phyloP scores from a whole-genome alignment of 2,888 invertebrate genomes.

The Mechanitis mazaeus region DNA sequence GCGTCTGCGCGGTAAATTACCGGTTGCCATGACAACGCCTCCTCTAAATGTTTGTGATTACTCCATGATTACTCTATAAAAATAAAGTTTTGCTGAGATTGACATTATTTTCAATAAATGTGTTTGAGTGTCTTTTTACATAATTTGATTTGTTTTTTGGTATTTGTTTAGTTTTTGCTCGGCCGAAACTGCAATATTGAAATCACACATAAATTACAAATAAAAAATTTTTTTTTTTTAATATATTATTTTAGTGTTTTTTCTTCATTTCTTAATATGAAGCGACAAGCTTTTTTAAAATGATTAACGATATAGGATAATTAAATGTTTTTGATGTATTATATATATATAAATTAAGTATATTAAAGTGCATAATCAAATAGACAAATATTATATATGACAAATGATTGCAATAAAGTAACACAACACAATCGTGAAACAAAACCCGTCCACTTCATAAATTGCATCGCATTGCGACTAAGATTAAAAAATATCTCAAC shows the following conservation, averaged over 20 bases:
- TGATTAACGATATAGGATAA: too few relatives aligned
- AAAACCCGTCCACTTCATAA: constrained; percentile 18
- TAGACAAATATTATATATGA: background rate
- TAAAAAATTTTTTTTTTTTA: too few relatives aligned
- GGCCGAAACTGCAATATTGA: too few relatives aligned
- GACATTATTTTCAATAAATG: constrained; percentile 52
- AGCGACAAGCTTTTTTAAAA: too few relatives aligned
- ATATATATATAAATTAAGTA: background rate
- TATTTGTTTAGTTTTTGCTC: background rate
- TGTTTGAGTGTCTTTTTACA: constrained; percentile 34
- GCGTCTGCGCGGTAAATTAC: constrained; percentile 57
- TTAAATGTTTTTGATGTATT: too few relatives aligned
- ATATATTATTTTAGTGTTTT: too few relatives aligned
- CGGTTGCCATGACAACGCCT: constrained; percentile 71
- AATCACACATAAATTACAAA: too few relatives aligned
- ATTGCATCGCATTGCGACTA: constrained; percentile 15
- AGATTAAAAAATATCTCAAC: constrained; percentile 29
- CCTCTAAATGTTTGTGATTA: constrained; percentile 66
- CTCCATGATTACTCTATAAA: constrained; percentile 39
- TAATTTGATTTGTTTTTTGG: background rate
- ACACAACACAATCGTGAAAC: constrained; percentile 9
- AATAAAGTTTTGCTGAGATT: constrained; percentile 54
- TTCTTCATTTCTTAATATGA: too few relatives aligned
- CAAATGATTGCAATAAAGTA: background rate
- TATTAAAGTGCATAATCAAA: too few relatives aligned